phyloP scores from a whole-genome alignment of 2,888 invertebrate species.

The Amorpha juglandis region DNA sequence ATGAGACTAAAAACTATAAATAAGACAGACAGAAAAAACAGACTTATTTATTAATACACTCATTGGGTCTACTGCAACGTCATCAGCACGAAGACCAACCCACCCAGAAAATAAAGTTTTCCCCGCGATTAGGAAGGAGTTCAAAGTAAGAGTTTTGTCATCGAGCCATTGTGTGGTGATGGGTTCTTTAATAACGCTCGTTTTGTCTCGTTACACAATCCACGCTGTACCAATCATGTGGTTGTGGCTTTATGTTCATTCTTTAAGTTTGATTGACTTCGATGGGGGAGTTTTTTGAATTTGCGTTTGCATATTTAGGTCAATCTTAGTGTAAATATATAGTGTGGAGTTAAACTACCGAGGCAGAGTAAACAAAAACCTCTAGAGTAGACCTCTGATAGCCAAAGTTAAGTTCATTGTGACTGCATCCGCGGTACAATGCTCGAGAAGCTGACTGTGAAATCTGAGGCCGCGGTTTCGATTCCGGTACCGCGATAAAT shows the following conservation, averaged over 20 bases:
- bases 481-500: no score
- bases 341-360: neutral
- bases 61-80: slow-evolving; percentile 38
- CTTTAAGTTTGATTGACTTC: slow-evolving; percentile 36
- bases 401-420: no score
- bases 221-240: slow-evolving; percentile 13
- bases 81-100: slow-evolving; percentile 38
- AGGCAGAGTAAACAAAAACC: no score
- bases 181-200: slow-evolving; percentile 66
- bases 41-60: neutral
- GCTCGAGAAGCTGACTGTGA: no score
- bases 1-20: no score
- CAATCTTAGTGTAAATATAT: neutral
- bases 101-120: slow-evolving; percentile 78
- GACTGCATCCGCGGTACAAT: no score
- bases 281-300: neutral
- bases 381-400: no score
- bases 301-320: slow-evolving; percentile 5
- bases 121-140: slow-evolving; percentile 79
- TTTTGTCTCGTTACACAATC: slow-evolving; percentile 44
- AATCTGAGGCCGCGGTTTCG: no score
- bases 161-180: slow-evolving; percentile 68
- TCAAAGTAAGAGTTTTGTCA: slow-evolving; percentile 80
- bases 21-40: neutral
- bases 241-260: slow-evolving; percentile 33